phyloP scores from a whole-genome alignment of 2,888 invertebrate species.

The Catotricha subobsoleta region DNA sequence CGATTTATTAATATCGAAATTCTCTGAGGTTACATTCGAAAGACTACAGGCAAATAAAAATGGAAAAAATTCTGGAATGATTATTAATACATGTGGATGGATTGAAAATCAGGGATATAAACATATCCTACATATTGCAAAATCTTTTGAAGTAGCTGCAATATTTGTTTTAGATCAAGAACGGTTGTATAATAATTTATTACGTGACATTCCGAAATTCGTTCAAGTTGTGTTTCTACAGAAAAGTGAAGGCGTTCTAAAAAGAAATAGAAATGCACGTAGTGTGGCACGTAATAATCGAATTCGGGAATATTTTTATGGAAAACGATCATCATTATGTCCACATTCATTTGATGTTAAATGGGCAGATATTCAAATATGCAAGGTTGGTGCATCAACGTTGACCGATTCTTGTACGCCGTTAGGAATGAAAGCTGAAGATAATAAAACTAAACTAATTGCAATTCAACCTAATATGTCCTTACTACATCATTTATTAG shows the following conservation, averaged over 20 bases:
- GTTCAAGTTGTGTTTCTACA: slow-evolving; percentile 84
- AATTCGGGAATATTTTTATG: slow-evolving; percentile 92
- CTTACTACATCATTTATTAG: slow-evolving; percentile 72
- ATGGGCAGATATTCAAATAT: slow-evolving; percentile 74
- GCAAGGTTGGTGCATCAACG: slow-evolving; percentile 84
- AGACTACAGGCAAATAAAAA: slow-evolving; percentile 74
- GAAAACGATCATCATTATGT: slow-evolving; percentile 59
- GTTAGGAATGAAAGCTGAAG: slow-evolving; percentile 81
- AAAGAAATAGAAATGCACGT: slow-evolving; percentile 53
- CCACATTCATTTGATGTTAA: slow-evolving; percentile 91
- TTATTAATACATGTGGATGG: slow-evolving; percentile 98
- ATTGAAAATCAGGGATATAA: slow-evolving; percentile 83
- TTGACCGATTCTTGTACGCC: slow-evolving; percentile 94
- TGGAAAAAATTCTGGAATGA: slow-evolving; percentile 67
- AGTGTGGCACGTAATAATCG: slow-evolving; percentile 60
- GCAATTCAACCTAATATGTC: slow-evolving; percentile 55
- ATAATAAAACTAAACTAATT: slow-evolving; percentile 79
- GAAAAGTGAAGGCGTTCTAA: slow-evolving; percentile 94
- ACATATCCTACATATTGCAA: slow-evolving; percentile 69
- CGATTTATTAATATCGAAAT: slow-evolving; percentile 60
- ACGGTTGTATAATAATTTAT: slow-evolving; percentile 81
- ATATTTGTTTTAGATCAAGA: slow-evolving; percentile 94
- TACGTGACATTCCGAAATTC: slow-evolving; percentile 81
- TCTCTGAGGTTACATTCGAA: slow-evolving; percentile 72
- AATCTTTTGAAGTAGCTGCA: slow-evolving; percentile 89